These are phyloP conservation scores for Siderastrea radians DNA, from an alignment of 92 coral and sea anemone genomes.

Conservation along the genomic window DNA sequence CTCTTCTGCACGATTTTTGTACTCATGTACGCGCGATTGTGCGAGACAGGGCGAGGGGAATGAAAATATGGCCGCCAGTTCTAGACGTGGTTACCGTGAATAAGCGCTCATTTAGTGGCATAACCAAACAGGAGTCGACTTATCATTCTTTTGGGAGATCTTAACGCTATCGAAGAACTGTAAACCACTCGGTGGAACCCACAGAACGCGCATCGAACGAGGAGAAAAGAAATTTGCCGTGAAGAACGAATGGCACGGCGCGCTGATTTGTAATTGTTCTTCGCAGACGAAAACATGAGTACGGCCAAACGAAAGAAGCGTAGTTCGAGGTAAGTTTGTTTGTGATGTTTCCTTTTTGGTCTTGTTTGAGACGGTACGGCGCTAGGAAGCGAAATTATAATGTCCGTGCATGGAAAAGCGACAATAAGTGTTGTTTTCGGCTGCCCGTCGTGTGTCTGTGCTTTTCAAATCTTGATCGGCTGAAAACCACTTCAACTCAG, in stretches of 20 bases:
- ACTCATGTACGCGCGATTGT: conserved; percentile 11
- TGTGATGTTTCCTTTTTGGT: neutral
- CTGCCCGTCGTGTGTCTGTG: conserved; percentile 19
- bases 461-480: conserved; percentile 44
- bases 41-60: conserved; percentile 24
- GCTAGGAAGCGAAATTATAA: conserved; percentile 8
- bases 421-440: conserved; percentile 20
- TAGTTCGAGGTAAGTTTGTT: conserved; percentile 84
- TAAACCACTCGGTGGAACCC: neutral
- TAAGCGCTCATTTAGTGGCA: conserved; percentile 29
- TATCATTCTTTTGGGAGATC: neutral
- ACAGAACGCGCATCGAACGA: neutral
- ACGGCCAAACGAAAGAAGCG: conserved; percentile 94
- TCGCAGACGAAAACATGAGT: conserved; percentile 70
- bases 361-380: conserved; percentile 1
- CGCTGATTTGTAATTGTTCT: conserved; percentile 21
- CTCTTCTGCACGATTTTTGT: conserved; percentile 66
- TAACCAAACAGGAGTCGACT: conserved; percentile 3
- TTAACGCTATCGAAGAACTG: neutral
- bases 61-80: conserved; percentile 33
- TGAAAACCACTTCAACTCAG: conserved; percentile 37
- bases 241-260: conserved; percentile 17
- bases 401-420: conserved; percentile 14
- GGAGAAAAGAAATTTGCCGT: conserved; percentile 9
- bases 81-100: conserved; percentile 20